Evolutionary conservation across 2,888 invertebrate genomes (phyloP).

Genomic region (Willowsia nigromaculata): DNA sequence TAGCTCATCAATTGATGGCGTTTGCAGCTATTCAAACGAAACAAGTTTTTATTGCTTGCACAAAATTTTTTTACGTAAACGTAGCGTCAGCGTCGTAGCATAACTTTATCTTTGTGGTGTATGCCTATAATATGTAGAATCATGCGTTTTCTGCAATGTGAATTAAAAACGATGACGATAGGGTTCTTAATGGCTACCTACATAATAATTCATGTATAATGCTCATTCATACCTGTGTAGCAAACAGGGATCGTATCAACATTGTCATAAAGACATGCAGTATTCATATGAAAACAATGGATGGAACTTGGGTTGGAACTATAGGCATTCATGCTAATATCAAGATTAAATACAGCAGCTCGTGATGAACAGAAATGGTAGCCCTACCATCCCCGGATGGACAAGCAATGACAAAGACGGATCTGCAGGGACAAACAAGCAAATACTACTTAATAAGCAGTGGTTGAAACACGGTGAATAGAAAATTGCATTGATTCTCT

Average conservation of each 20-base stretch:
- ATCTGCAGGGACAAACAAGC: not conserved
- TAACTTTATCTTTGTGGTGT: not conserved
- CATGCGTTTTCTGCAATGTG: too few relatives aligned
- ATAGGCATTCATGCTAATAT: not conserved
- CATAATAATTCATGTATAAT: not conserved
- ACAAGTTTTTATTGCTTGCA: slow-evolving; percentile 12
- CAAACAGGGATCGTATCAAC: too few relatives aligned
- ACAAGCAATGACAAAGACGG: not conserved
- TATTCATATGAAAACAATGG: not conserved
- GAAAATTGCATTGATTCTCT: not conserved
- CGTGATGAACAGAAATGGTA: not conserved
- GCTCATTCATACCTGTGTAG: not conserved
- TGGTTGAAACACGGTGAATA: not conserved
- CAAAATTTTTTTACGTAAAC: not conserved
- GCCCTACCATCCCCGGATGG: too few relatives aligned
- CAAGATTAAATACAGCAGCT: not conserved
- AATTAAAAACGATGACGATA: too few relatives aligned
- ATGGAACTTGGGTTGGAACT: too few relatives aligned
- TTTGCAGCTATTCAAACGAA: slow-evolving; percentile 31
- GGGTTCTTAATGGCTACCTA: too few relatives aligned
- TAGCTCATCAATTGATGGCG: not conserved
- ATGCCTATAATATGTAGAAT: too few relatives aligned
- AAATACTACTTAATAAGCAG: not conserved
- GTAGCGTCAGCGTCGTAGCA: not conserved
- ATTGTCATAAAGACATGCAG: too few relatives aligned